Percentiles rank a stretch among this genome's conserved stretches.
Conservation (phyloP, 2,113 vertebrate species). For the Pteropus alecto region DNA sequence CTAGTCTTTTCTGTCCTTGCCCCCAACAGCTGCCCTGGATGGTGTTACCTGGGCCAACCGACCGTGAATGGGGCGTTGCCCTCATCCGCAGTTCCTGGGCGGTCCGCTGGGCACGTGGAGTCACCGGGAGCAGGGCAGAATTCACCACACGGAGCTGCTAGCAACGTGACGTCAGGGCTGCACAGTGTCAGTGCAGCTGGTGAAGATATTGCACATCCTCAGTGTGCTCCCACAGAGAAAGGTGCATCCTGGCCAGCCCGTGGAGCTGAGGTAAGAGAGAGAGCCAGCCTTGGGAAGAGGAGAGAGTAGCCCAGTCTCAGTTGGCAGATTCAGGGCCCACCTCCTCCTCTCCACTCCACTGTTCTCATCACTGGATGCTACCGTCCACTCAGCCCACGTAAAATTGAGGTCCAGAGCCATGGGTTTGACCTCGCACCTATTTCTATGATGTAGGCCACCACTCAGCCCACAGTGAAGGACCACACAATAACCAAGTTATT, state of each 20-base stretch:
- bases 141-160: slow-evolving; percentile 50
- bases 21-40: slow-evolving; percentile 80
- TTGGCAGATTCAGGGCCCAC: slow-evolving; percentile 81
- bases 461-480: slow-evolving; percentile 84
- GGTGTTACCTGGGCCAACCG: slow-evolving; percentile 85
- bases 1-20: slow-evolving; percentile 83
- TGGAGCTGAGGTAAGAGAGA: slow-evolving; percentile 83
- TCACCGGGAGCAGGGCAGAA: slow-evolving; percentile 81
- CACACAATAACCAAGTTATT: slow-evolving; percentile 88
- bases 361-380: slow-evolving; percentile 79
- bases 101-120: slow-evolving; percentile 81
- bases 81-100: slow-evolving; percentile 44
- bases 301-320: slow-evolving; percentile 84
- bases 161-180: slow-evolving; percentile 38
- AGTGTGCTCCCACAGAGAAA: slow-evolving; percentile 87
- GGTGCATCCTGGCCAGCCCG: slow-evolving; percentile 84
- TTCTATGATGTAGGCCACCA: slow-evolving; percentile 85
- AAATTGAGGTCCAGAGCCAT: slow-evolving; percentile 87
- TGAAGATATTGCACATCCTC: slow-evolving; percentile 84
- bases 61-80: slow-evolving; percentile 73
- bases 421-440: slow-evolving; percentile 89
- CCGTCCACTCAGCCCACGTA: slow-evolving; percentile 79
- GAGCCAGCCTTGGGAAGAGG: slow-evolving; percentile 79
- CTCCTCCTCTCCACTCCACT: slow-evolving; percentile 84
- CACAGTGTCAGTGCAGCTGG: background rate